Percentiles rank a stretch among this genome's conserved stretches.
These are phyloP conservation scores for Camelus dromedarius DNA, from an alignment of 2,113 vertebrate species.

Conservation along the genomic window DNA sequence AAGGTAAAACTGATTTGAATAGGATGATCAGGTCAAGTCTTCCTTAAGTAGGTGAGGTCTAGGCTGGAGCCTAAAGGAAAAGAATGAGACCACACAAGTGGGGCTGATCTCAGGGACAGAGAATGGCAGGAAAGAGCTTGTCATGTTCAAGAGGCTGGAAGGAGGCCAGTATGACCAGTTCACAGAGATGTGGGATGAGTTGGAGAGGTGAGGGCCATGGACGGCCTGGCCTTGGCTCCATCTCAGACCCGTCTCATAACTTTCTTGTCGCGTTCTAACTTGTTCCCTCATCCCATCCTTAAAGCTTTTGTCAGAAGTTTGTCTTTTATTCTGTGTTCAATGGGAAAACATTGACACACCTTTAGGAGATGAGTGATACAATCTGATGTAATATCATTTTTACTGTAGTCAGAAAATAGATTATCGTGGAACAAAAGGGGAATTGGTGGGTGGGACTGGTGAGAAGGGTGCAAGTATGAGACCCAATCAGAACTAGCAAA, in stretches of 20 bases:
- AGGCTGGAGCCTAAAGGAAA: not conserved
- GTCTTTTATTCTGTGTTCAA: not conserved
- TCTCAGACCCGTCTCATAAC: not conserved
- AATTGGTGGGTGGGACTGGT: not conserved
- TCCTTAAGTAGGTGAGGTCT: not conserved
- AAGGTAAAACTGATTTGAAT: not conserved
- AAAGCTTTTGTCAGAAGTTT: not conserved
- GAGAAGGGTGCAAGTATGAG: not conserved
- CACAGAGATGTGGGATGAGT: not conserved
- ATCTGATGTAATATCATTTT: not conserved
- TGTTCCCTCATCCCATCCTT: not conserved
- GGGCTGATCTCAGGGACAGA: too few species aligned
- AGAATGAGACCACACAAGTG: not conserved
- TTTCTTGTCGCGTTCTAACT: not conserved
- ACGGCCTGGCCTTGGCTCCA: not conserved
- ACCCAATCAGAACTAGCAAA: not conserved
- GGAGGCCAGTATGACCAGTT: not conserved
- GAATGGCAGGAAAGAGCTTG: not conserved
- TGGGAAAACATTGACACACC: not conserved
- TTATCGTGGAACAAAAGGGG: not conserved
- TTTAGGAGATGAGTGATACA: not conserved
- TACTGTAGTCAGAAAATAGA: not conserved
- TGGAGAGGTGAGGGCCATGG: not conserved
- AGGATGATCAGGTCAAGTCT: not conserved
- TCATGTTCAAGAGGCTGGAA: not conserved